phyloP scores from a whole-genome alignment of 1,140 invertebrate genomes.

The Trichonephila clavipes region DNA sequence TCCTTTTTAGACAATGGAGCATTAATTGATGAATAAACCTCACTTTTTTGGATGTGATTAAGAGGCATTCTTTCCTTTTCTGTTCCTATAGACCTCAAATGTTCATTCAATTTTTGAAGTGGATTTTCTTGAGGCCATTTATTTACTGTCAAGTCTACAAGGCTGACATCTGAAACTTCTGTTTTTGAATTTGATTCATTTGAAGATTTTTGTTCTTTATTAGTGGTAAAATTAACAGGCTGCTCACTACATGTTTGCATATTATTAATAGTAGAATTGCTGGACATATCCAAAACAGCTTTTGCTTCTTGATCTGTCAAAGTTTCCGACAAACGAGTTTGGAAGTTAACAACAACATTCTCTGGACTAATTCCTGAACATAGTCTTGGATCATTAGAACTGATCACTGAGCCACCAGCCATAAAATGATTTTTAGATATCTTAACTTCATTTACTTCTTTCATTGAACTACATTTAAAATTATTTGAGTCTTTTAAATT shows the following conservation, averaged over 20 bases:
- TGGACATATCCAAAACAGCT: not conserved
- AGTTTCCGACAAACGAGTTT: not conserved
- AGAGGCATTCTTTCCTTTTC: not conserved
- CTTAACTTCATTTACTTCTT: not conserved
- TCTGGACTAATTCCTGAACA: not conserved
- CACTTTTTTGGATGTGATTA: not conserved
- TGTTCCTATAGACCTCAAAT: constrained; percentile 52
- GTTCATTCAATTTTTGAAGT: constrained; percentile 62
- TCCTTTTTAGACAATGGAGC: not conserved
- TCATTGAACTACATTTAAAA: not conserved
- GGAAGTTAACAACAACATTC: not conserved
- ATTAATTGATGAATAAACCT: not conserved
- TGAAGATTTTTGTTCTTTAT: not conserved
- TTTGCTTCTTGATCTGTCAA: not conserved
- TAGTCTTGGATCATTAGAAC: not conserved
- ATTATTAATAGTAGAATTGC: not conserved
- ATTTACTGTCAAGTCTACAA: constrained; percentile 6
- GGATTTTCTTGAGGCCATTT: constrained; percentile 40
- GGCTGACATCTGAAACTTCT: not conserved
- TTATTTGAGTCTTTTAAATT: not conserved
- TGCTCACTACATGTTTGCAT: not conserved
- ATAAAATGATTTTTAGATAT: not conserved
- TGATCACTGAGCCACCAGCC: not conserved
- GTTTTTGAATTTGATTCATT: not conserved
- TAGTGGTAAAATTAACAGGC: not conserved